These are phyloP conservation scores for Desmophyllum pertusum DNA, from an alignment of 92 coral and sea anemone genomes.

Conservation along the genomic window DNA sequence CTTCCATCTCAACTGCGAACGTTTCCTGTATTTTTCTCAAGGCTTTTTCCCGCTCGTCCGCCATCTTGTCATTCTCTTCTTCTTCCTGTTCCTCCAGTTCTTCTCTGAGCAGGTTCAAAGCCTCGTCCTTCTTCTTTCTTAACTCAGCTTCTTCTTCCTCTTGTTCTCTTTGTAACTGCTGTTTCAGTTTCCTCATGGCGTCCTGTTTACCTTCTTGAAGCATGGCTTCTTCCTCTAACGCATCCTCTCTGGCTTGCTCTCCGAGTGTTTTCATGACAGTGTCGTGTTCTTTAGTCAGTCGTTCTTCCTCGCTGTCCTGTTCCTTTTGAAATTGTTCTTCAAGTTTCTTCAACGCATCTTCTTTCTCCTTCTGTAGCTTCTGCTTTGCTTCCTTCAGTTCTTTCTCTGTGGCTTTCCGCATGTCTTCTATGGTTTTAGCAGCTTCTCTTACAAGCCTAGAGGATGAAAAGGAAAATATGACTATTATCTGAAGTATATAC, in stretches of 20 bases:
- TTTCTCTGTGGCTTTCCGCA: slow-evolving; percentile 84
- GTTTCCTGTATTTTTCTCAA: slow-evolving; percentile 69
- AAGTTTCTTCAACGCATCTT: slow-evolving; percentile 67
- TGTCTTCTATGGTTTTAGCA: slow-evolving; percentile 71
- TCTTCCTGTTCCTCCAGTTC: slow-evolving; percentile 87
- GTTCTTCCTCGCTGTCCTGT: slow-evolving; percentile 85
- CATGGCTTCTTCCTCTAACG: slow-evolving; percentile 97
- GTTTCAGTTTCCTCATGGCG: slow-evolving; percentile 83
- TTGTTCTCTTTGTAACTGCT: slow-evolving; percentile 74
- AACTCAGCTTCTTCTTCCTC: slow-evolving; percentile 79
- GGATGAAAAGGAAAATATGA: too few species aligned
- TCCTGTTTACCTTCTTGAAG: slow-evolving; percentile 93
- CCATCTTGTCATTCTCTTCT: slow-evolving; percentile 68
- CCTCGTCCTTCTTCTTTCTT: slow-evolving; percentile 74
- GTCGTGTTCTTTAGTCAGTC: slow-evolving; percentile 75
- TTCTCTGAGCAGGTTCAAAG: slow-evolving; percentile 63
- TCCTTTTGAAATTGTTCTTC: slow-evolving; percentile 65
- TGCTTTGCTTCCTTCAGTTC: slow-evolving; percentile 79
- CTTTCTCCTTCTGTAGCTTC: slow-evolving; percentile 80
- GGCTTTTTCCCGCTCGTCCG: slow-evolving; percentile 60
- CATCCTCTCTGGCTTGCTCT: slow-evolving; percentile 85
- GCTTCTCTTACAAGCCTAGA: slow-evolving; percentile 78
- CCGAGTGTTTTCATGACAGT: slow-evolving; percentile 89
- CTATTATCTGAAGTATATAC: too few species aligned
- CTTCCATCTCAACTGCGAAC: slow-evolving; percentile 72